Evolutionary conservation across 1,140 invertebrate genomes (phyloP), one percentile per base, ranked within the genome.

Genomic region (Monochamus saltuarius): DNA sequence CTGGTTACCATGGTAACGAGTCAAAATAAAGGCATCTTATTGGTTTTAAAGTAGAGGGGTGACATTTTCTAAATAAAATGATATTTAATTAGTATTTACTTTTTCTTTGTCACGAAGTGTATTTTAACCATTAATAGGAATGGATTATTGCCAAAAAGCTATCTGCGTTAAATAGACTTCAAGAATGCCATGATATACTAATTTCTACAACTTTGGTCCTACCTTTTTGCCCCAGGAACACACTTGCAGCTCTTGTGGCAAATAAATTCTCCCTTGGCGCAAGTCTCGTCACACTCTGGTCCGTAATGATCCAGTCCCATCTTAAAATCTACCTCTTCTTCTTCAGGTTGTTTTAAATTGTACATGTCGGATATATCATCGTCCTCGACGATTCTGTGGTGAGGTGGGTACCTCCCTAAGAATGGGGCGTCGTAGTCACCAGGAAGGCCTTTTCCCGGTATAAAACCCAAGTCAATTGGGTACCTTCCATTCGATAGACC

Each of bases 211-310:
- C 22, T 29, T 29, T 29, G 6, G 2, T 29, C 22, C 22, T 29
- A 29, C 22, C 22, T 29, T 29, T 29, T 29, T 29, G 22, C 22
- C 6, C 22, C 22, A 29, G 22, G 76, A 47, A 88, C 85, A 62
- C 87, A 89, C 38, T 78, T 81, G 67, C 87, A 89, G 7, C 81
- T 83, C 36, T 78, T 79, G 52, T 77, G 45, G 62, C 84, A 86
- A 10, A 82, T 70, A 73, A 82, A 84, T 62, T 84, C 79, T 14
- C 76, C 74, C 2, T 61, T 65, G 0, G 70, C 67, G 59, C 84
- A 86, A 2, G 64, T 71, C 14, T 73, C 73, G 16, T 74, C 78
- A 60, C 85, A 86, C 17, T 40, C 64, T 57, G 60, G 65, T 4
- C 70, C 14, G 6, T 29, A 29, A 29, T 29, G 22, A 29, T 29